These are phyloP conservation scores for Andrena camellia DNA, from an alignment of 2,888 invertebrate species.

Conservation along the genomic window DNA sequence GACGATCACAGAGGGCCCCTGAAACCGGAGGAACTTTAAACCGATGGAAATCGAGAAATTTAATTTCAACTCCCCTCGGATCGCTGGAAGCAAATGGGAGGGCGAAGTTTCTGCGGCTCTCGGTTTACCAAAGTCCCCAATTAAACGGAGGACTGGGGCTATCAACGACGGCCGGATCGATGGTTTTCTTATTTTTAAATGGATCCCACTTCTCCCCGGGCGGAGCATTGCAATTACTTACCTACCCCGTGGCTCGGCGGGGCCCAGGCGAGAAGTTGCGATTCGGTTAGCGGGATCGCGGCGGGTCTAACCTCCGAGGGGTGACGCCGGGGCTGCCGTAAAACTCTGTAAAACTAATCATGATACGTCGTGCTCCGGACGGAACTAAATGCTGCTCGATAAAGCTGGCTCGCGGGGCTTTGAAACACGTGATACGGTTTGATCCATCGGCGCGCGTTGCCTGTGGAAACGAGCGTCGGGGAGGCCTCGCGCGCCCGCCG, in stretches of 20 bases:
- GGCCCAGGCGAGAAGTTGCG: conserved; percentile 13
- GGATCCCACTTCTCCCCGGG: background rate
- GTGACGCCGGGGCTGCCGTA: conserved; percentile 3
- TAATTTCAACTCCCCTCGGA: background rate
- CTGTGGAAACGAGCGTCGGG: conserved; percentile 64
- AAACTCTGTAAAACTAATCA: conserved; percentile 34
- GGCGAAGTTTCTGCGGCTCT: background rate
- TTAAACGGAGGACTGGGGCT: background rate
- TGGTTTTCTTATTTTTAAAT: background rate
- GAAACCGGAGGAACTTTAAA: background rate
- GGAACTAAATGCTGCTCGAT: conserved; percentile 46
- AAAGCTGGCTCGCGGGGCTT: conserved; percentile 45
- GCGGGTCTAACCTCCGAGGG: background rate
- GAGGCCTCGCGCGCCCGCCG: background rate
- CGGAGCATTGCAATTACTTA: background rate
- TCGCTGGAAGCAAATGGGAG: background rate
- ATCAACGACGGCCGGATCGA: too few species aligned
- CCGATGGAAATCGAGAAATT: background rate
- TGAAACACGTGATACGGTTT: conserved; percentile 66
- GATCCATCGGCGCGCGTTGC: conserved; percentile 70
- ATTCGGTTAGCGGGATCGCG: background rate
- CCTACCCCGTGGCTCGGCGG: background rate
- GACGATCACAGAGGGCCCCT: background rate
- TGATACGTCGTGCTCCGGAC: conserved; percentile 30
- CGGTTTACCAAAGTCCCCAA: background rate